Percentiles rank a stretch among this genome's conserved stretches.
Evolutionary conservation across 1,140 invertebrate species (phyloP).

Genomic region (Conus ventricosus): DNA sequence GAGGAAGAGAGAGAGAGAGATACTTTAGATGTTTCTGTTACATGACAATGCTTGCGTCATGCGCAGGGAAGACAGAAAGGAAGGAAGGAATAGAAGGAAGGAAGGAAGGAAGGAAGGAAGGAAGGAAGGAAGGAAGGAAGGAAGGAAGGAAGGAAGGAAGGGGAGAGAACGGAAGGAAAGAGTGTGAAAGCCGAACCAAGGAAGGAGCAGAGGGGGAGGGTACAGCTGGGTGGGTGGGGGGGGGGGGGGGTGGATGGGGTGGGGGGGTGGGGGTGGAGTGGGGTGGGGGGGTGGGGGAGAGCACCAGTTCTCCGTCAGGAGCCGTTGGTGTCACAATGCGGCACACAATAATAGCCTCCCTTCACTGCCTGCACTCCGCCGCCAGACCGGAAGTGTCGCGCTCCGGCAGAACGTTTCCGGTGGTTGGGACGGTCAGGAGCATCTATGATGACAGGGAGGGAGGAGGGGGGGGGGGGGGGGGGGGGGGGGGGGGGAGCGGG

Average conservation of each 20-base stretch:
- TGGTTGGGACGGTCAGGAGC: no score
- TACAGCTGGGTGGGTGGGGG: neutral
- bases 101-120: neutral
- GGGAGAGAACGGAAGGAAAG: neutral
- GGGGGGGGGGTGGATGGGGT: neutral
- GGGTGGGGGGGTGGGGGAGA: no score
- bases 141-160: neutral
- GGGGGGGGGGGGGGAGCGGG: neutral
- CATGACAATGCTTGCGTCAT: no score
- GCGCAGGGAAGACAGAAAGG: no score
- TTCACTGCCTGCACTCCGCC: no score
- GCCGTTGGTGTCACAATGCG: neutral
- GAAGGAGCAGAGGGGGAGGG: constrained; percentile 1
- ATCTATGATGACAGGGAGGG: no score
- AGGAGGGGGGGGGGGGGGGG: neutral
- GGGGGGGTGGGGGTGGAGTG: no score
- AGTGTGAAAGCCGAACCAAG: neutral
- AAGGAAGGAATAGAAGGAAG: neutral
- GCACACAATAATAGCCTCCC: no score
- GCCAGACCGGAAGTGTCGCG: no score
- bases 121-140: neutral
- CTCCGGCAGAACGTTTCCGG: no score
- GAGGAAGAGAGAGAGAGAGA: neutral
- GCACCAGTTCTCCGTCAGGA: neutral
- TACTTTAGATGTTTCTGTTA: no score